Evolutionary conservation across 2,113 vertebrate species (phyloP), one percentile per base, ranked within the genome.

Genomic region (Amazona vittata): DNA sequence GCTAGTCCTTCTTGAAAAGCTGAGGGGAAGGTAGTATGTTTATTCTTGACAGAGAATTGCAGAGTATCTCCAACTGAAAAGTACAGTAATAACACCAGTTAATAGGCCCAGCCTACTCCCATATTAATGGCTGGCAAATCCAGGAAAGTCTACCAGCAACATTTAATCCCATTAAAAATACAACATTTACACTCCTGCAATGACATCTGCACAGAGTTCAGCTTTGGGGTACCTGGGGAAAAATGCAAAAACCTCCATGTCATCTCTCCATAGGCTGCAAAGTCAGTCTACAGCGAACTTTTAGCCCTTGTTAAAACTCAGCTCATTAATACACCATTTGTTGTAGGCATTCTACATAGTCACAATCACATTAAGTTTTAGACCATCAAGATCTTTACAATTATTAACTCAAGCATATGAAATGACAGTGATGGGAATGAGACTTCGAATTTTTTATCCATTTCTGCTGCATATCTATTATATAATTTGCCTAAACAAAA

Each of bases 391-490:
- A 82, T 68, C 57, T 76, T 94, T 76, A 89, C 21, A 68, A 29
- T 59, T 76, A 83, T 39, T 83, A 75, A 85, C 21, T 75, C 46
- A 46, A 80, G 55, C 11, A 79, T 22, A 62, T 33, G 18, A 95
- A 96, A 95, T 57, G 21, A 6, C 86, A 70, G 64, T 75, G 59
- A 70, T 79, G 49, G 83, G 67, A 63, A 88, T 20, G 16, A 92
- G 39, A 43, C 28, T 20, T 65, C 16, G 39, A 2, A 39, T 74
- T 83, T 94, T 84, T 65, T 37, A 92, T 81, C 25, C n/a, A 89
- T 8, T 96, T 97, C 91, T 68, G 11, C 63, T 79, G 29, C 69
- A 57, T 89, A 70, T 93, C 46, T 93, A 85, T 87, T 85, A 35
- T 21, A 68, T 35, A 62, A 39, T 68, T 81, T 47, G 83, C 28